phyloP scores from a whole-genome alignment of 2,113 vertebrate genomes.

The Dicaeum eximium region DNA sequence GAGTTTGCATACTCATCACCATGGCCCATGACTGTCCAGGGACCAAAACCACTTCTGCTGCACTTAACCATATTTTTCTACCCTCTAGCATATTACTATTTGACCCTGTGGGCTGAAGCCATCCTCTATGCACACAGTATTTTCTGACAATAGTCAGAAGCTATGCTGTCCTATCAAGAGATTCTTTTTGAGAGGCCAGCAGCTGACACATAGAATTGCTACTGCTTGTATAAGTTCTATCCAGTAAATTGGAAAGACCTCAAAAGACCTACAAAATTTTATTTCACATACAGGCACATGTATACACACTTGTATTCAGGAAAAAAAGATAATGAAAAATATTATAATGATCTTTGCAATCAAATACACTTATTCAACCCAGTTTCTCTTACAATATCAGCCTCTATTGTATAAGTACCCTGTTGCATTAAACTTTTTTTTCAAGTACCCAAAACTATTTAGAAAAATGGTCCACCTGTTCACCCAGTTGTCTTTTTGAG shows the following conservation, averaged over 20 bases:
- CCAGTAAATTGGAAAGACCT: not conserved
- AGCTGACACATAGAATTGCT: not conserved
- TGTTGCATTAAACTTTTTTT: not conserved
- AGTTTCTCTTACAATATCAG: not conserved
- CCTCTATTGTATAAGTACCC: not conserved
- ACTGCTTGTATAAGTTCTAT: not conserved
- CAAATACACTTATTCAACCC: not conserved
- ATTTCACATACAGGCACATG: not conserved
- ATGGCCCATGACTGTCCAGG: not conserved
- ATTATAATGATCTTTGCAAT: not conserved
- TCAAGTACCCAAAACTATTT: not conserved
- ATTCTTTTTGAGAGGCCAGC: not conserved
- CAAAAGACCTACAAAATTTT: not conserved
- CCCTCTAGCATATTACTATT: not conserved
- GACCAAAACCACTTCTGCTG: not conserved
- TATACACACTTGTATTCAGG: not conserved
- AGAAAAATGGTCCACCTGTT: slow-evolving; percentile 44
- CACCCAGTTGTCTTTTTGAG: slow-evolving; percentile 11
- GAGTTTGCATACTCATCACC: not conserved
- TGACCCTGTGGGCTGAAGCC: not conserved
- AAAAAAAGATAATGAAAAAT: not conserved
- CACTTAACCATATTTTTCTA: not conserved
- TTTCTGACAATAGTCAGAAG: not conserved
- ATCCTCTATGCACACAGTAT: not conserved
- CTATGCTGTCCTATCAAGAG: not conserved